Conservation (phyloP, 2,797 vertebrate species). For the Gambusia yucatana region DNA sequence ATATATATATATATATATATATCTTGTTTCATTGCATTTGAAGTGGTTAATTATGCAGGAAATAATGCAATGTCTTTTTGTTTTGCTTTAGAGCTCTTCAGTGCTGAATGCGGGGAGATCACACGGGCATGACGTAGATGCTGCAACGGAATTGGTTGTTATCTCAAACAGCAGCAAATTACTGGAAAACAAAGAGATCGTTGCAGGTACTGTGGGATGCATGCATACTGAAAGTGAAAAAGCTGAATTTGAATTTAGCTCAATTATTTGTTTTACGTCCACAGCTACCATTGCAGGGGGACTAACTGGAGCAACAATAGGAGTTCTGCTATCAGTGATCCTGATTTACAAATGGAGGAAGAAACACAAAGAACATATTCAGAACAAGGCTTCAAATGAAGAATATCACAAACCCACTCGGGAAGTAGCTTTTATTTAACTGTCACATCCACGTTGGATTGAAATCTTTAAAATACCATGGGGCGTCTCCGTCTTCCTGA, state of each 20-base stretch:
- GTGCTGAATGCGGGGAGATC: neutral
- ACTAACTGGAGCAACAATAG: conserved; percentile 80
- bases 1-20: neutral
- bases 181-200: conserved; percentile 44
- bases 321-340: conserved; percentile 78
- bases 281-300: conserved; percentile 87
- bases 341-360: conserved; percentile 88
- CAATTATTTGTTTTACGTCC: conserved; percentile 18
- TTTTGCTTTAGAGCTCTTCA: conserved; percentile 45
- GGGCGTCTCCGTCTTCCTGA: neutral
- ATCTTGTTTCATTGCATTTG: neutral
- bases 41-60: neutral
- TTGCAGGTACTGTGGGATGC: conserved; percentile 49
- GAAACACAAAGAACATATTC: conserved; percentile 84
- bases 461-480: neutral
- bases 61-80: conserved; percentile 10
- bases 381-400: conserved; percentile 78
- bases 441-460: neutral
- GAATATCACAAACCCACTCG: conserved; percentile 73
- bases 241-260: neutral
- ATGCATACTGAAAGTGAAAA: neutral
- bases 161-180: conserved; percentile 36
- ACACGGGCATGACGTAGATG: neutral
- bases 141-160: neutral
- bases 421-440: conserved; percentile 39